Evolutionary conservation across 2,113 vertebrate genomes (phyloP).

Genomic region (Zosterops hypoxanthus): DNA sequence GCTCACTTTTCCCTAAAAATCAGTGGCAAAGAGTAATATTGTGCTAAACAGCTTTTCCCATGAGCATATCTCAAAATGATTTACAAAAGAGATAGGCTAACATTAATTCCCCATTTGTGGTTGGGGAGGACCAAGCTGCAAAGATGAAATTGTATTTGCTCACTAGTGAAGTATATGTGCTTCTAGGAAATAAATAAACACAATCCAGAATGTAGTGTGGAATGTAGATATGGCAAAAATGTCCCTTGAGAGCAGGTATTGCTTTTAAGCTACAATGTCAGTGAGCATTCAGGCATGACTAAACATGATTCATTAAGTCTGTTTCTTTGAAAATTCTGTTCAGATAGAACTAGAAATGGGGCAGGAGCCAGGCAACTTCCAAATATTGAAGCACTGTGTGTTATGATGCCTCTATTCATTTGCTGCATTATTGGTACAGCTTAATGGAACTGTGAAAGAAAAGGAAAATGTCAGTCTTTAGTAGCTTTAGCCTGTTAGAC

Average conservation of each 20-base stretch:
- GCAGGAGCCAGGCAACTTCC: background rate
- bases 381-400: background rate
- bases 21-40: background rate
- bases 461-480: background rate
- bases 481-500: background rate
- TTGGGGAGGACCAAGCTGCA: background rate
- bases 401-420: background rate
- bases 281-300: background rate
- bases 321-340: background rate
- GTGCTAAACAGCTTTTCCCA: background rate
- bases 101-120: background rate
- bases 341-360: background rate
- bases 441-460: background rate
- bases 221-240: background rate
- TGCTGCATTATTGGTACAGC: background rate
- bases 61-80: background rate
- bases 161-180: background rate
- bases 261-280: background rate
- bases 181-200: slow-evolving; percentile 9
- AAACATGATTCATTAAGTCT: slow-evolving; percentile 7
- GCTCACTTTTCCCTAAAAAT: background rate
- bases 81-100: background rate
- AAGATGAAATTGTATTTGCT: background rate
- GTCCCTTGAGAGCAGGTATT: background rate
- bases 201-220: background rate